Percentiles rank a stretch among this genome's conserved stretches.
Conservation (phyloP, 2,888 invertebrate species). For the Diarsia dahlii region DNA sequence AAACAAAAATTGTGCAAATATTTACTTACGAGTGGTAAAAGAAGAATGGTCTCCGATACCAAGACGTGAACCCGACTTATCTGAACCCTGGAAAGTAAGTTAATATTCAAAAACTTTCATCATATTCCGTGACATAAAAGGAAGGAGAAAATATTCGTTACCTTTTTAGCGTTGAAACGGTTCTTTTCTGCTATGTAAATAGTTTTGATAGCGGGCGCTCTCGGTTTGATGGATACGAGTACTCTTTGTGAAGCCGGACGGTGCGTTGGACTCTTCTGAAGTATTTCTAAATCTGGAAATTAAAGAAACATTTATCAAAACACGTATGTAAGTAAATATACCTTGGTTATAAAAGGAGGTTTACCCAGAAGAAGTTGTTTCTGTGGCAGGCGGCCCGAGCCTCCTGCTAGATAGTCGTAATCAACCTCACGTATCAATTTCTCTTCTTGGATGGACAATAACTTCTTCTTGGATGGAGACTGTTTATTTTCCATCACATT, state of each 20-base stretch:
- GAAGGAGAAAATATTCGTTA: slow-evolving; percentile 48
- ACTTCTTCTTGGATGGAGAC: slow-evolving; percentile 83
- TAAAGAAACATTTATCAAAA: slow-evolving; percentile 26
- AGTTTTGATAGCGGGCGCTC: slow-evolving; percentile 81
- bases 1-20: slow-evolving; percentile 4
- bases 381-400: slow-evolving; percentile 70
- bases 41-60: slow-evolving; percentile 86
- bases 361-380: slow-evolving; percentile 79
- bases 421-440: slow-evolving; percentile 81
- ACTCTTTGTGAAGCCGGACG: slow-evolving; percentile 79
- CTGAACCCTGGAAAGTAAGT: slow-evolving; percentile 76
- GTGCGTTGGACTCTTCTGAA: slow-evolving; percentile 73
- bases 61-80: slow-evolving; percentile 80
- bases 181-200: slow-evolving; percentile 83
- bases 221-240: slow-evolving; percentile 82
- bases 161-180: slow-evolving; percentile 79
- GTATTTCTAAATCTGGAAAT: slow-evolving; percentile 80
- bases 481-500: slow-evolving; percentile 90
- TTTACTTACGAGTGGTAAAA: slow-evolving; percentile 79
- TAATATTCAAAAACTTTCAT: slow-evolving; percentile 3
- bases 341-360: slow-evolving; percentile 12
- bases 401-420: slow-evolving; percentile 76
- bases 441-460: slow-evolving; percentile 83
- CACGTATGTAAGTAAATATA: slow-evolving; percentile 12
- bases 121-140: not conserved